Conservation (phyloP, 2,113 vertebrate genomes). For the Columbina picui region DNA sequence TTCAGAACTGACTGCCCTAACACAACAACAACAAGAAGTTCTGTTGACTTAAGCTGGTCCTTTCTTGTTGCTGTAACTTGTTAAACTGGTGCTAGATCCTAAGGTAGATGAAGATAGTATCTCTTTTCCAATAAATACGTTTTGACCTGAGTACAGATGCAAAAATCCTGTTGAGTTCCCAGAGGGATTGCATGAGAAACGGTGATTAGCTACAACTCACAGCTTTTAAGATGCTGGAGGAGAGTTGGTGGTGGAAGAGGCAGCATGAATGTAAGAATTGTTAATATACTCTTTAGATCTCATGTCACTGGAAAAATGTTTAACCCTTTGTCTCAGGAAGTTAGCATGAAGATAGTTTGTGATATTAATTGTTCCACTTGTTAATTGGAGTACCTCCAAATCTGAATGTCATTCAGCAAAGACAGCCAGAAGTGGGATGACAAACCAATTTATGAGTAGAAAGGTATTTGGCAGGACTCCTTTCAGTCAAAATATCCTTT, state of each 20-base stretch:
- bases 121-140: neutral
- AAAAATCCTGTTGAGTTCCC: neutral
- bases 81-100: neutral
- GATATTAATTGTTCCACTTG: conserved; percentile 15
- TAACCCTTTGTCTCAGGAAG: conserved; percentile 8
- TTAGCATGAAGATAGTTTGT: neutral
- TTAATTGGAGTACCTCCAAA: conserved; percentile 46
- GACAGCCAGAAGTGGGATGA: conserved; percentile 42
- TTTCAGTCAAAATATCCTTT: conserved; percentile 68
- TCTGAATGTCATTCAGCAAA: conserved; percentile 20
- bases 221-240: neutral
- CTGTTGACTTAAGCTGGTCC: neutral
- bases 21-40: neutral
- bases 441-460: conserved; percentile 59
- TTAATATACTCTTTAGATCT: neutral
- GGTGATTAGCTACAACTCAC: neutral
- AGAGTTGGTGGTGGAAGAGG: neutral
- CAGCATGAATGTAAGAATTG: neutral
- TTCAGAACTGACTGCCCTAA: neutral
- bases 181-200: neutral
- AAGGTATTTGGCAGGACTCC: conserved; percentile 62
- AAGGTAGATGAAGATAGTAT: neutral
- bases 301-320: neutral
- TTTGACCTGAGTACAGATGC: neutral
- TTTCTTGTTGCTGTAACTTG: neutral